phyloP scores from a whole-genome alignment of 2,888 invertebrate species.

The Cremastinae sp. region DNA sequence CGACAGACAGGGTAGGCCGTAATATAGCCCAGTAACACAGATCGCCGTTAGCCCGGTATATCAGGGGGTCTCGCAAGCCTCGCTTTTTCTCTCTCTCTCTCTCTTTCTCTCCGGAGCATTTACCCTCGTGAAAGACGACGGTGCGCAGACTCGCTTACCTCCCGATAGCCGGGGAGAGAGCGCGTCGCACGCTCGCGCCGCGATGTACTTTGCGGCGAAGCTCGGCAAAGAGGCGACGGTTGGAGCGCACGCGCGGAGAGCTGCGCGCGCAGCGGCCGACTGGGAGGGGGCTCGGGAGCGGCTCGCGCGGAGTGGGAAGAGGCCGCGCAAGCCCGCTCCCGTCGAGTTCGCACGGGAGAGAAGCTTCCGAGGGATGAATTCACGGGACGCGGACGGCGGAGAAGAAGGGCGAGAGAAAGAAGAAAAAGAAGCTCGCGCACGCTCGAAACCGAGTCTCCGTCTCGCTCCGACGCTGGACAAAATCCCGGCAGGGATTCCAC shows the following conservation, averaged over 20 bases:
- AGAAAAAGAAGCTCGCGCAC: slow-evolving; percentile 11
- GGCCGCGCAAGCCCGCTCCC: slow-evolving; percentile 39
- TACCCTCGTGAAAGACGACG: slow-evolving; percentile 1
- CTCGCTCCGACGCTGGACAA: background rate
- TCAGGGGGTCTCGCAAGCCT: slow-evolving; percentile 70
- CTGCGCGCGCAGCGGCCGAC: slow-evolving; percentile 22
- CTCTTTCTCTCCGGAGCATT: background rate
- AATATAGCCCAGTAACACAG: slow-evolving; percentile 76
- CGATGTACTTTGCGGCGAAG: slow-evolving; percentile 11
- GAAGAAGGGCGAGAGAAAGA: no score
- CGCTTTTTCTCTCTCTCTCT: slow-evolving; percentile 2
- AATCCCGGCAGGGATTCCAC: background rate
- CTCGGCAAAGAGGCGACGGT: background rate
- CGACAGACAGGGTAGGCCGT: slow-evolving; percentile 67
- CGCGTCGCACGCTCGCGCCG: slow-evolving; percentile 8
- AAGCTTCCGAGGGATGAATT: slow-evolving; percentile 40
- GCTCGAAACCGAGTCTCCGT: background rate
- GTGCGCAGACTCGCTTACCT: slow-evolving; percentile 54
- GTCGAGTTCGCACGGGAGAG: slow-evolving; percentile 60
- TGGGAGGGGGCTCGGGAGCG: slow-evolving; percentile 20
- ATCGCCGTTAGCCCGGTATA: slow-evolving; percentile 62
- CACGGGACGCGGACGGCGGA: slow-evolving; percentile 43
- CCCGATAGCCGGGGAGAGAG: slow-evolving; percentile 50
- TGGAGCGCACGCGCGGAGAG: slow-evolving; percentile 10
- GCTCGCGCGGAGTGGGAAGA: background rate